Base-by-base conservation (phyloP, 1,140 invertebrate species). In the Leptinotarsa lineolata region DNA sequence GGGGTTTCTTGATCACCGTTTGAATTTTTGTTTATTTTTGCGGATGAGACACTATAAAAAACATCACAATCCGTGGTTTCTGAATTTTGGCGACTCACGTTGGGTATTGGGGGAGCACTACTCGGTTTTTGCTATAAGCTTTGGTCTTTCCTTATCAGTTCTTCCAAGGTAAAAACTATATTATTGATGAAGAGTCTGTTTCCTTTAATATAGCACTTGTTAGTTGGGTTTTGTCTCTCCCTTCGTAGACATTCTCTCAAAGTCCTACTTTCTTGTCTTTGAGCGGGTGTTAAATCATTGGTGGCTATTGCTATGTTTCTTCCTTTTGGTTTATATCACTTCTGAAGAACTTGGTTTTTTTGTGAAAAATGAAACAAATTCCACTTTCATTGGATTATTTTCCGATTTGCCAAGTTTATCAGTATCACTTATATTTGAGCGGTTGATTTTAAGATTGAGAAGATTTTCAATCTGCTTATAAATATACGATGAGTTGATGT, bases 191-290 rank as follows among this genome's bases (percentile, higher is more conserved):
- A 54, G 21, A 69, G 18, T 69, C 39, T 69, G 39, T 69, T 59
- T 22, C 54, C 54, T 69, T 69, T 69, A 58, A 69, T 54, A 16
- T 69, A 59, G 39, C 68, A 69, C 45, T 69, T 69, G 48, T 58
- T 59, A 13, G 45, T 21, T 3, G 68, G 21, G 39, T 69, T 59
- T 54, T 54, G 18, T 54, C 48, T 69, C 13, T 15, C 2, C 54
- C 22, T 54, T 58, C 39, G 44, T 46, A 68, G 22, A 21, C 24
- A 68, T 20, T 46, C 48, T 68, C 48, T 69, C 54, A 58, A 54
- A 54, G 45, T 45, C 39, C 48, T 54, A 58, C 39, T 54, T 59
- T 46, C 48, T 59, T 69, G 21, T 69, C 68, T 69, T 59, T 69
- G 44, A 12, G 18, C 22, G 21, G 20, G 21, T 54, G 68, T 69